Evolutionary conservation across 2,113 vertebrate species (phyloP).

Genomic region (Gracilinanus agilis): DNA sequence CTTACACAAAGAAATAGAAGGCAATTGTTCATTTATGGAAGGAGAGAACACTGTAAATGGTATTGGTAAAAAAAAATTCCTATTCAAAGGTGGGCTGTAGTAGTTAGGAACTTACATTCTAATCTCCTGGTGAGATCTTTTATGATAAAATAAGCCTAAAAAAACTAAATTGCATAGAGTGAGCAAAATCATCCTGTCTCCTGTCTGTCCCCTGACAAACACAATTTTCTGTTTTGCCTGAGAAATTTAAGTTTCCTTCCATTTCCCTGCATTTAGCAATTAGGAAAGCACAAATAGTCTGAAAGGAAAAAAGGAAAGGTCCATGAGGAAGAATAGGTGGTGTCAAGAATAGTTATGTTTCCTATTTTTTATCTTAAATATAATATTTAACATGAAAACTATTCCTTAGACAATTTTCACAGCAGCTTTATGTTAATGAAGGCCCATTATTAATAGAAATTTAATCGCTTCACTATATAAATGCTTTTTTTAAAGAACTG

Average conservation of each 20-base stretch:
- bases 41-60: not conserved
- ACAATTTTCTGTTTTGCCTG: not conserved
- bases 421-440: not conserved
- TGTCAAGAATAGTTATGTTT: not conserved
- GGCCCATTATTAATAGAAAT: not conserved
- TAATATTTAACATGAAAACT: constrained; percentile 3
- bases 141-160: constrained; percentile 18
- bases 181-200: not conserved
- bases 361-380: constrained; percentile 30
- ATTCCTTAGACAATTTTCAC: not conserved
- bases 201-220: not conserved
- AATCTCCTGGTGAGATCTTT: not conserved
- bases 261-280: not conserved
- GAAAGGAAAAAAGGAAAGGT: not conserved
- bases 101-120: not conserved
- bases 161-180: not conserved
- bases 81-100: not conserved
- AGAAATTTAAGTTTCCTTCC: not conserved
- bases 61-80: not conserved
- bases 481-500: not conserved
- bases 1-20: not conserved
- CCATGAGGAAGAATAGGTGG: constrained; percentile 11
- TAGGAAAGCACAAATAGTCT: not conserved
- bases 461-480: not conserved
- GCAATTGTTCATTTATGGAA: not conserved